A percentile compares a stretch with the other conserved stretches of the same genome.
Conservation (phyloP, 2,113 vertebrate species). For the Phalacrocorax carbo region DNA sequence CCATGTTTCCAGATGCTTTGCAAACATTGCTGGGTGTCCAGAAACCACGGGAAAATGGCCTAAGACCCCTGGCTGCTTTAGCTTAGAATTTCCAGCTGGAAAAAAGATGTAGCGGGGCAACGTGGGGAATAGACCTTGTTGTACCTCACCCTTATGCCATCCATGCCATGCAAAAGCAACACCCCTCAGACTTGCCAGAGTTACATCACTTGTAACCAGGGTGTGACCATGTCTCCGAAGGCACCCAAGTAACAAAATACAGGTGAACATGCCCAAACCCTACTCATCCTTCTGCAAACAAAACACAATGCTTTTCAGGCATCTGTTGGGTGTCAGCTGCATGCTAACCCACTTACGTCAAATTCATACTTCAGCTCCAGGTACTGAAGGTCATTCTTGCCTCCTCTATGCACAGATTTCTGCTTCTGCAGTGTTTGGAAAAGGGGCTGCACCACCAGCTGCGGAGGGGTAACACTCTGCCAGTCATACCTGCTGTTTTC, state of each 20-base stretch:
- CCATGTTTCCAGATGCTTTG: neutral
- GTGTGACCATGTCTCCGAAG: neutral
- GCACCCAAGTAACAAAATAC: neutral
- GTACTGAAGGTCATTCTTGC: neutral
- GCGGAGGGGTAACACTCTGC: neutral
- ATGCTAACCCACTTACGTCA: neutral
- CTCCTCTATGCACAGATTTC: neutral
- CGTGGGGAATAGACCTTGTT: neutral
- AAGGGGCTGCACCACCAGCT: fast-evolving
- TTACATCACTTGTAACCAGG: neutral
- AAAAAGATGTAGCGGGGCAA: neutral
- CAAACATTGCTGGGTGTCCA: neutral
- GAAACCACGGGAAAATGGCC: neutral
- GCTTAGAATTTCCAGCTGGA: neutral
- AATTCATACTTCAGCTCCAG: neutral
- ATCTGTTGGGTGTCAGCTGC: neutral
- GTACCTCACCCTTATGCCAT: neutral
- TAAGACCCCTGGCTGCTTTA: neutral
- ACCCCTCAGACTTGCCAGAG: neutral
- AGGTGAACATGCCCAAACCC: neutral
- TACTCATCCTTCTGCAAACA: neutral
- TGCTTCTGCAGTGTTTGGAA: neutral
- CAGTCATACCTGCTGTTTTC: neutral
- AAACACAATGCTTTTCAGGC: neutral
- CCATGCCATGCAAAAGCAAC: fast-evolving